A percentile compares a stretch with the other conserved stretches of the same genome.
phyloP scores from a whole-genome alignment of 2,113 vertebrate genomes.

The Seriola rivoliana region DNA sequence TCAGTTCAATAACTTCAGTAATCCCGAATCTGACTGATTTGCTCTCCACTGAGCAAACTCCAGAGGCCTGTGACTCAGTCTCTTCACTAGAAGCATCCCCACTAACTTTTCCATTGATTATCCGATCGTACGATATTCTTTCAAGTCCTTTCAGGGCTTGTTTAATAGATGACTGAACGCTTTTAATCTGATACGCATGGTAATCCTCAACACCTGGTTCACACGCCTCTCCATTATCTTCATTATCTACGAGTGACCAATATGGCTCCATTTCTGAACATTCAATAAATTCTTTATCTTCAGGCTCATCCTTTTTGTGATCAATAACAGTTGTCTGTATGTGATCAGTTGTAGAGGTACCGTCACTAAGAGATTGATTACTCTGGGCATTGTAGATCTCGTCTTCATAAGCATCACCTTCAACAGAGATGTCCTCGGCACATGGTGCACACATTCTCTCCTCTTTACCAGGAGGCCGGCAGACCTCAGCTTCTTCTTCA shows the following conservation, averaged over 20 bases:
- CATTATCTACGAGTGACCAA: conserved; percentile 53
- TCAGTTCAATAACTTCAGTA: conserved; percentile 36
- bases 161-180: conserved; percentile 44
- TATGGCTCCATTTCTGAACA: conserved; percentile 75
- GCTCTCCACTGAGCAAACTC: conserved; percentile 11
- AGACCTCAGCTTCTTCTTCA: conserved; percentile 36
- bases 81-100: conserved; percentile 1
- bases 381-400: conserved; percentile 7
- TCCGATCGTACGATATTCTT: background rate
- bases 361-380: background rate
- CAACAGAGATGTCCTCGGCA: conserved; percentile 69
- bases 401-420: conserved; percentile 69
- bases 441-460: conserved; percentile 63
- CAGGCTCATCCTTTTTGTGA: conserved; percentile 16
- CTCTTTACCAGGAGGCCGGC: background rate
- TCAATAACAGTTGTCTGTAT: background rate
- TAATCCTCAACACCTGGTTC: conserved; percentile 71
- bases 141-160: conserved; percentile 43
- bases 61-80: background rate
- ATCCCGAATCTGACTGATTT: conserved; percentile 25
- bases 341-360: background rate
- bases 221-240: conserved; percentile 5
- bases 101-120: background rate
- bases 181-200: conserved; percentile 65
- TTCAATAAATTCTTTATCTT: conserved; percentile 8